Conservation (phyloP, 2,797 vertebrate genomes). For the Myotis planiceps region DNA sequence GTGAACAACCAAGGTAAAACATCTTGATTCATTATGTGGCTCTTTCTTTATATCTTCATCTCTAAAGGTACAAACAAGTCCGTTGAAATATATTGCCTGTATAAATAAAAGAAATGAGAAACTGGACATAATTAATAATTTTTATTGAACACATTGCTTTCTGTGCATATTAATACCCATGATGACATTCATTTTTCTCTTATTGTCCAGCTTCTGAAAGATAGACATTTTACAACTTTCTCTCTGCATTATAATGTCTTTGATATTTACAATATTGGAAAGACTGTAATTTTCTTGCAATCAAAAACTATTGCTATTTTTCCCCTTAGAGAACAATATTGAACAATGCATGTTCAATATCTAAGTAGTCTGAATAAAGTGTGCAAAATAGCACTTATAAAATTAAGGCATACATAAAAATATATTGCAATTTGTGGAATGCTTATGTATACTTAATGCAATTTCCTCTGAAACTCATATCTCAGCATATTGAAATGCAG, state of each 20-base stretch:
- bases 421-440: conserved; percentile 5
- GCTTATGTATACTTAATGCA: not conserved
- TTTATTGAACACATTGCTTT: conserved; percentile 63
- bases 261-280: conserved; percentile 73
- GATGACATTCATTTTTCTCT: conserved; percentile 69
- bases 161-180: conserved; percentile 12
- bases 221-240: conserved; percentile 50
- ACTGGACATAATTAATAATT: conserved; percentile 9
- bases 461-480: not conserved
- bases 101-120: conserved; percentile 44
- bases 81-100: conserved; percentile 68
- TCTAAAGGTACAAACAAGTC: conserved; percentile 64
- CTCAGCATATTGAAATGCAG: not conserved
- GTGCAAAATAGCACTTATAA: not conserved
- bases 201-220: conserved; percentile 66
- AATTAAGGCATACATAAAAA: not conserved
- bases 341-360: not conserved
- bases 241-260: conserved; percentile 52
- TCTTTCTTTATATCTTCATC: conserved; percentile 50
- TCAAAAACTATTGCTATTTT: conserved; percentile 70
- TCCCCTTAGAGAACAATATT: conserved; percentile 39
- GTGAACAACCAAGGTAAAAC: not conserved
- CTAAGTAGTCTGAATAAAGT: conserved; percentile 36
- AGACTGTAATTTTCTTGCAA: conserved; percentile 68
- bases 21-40: conserved; percentile 16